Evolutionary conservation across 23 tunicate species (phyloP), one percentile per base, ranked within the genome.

Genomic region (Oikopleura dioica): DNA sequence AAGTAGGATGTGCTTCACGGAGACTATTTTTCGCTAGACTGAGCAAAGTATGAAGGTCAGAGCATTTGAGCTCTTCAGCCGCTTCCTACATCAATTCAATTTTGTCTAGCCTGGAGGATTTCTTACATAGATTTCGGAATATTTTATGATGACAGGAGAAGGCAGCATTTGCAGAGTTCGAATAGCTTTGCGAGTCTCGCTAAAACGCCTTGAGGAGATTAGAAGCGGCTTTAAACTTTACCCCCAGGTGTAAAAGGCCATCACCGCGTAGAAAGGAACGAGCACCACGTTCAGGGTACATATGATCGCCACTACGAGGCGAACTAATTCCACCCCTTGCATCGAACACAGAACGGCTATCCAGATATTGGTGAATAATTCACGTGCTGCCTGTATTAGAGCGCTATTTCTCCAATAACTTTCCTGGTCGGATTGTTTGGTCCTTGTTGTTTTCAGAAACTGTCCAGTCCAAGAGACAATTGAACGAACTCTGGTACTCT

Each of bases 311-410:
- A 28, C 33, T 2, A 28, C 26, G 4, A 63, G 33, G 16, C 33
- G 72, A 63, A 63, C 72, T 2, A 63, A 4, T 16, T 63, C 32
- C 29, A 63, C 72, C 5, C 72, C 72, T 63, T 63, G 72, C 72
- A 63, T 63, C 26, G 72, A 12, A 63, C 72, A n/a, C n/a, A n/a
- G n/a, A n/a, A n/a, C n/a, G n/a, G n/a, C n/a, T n/a, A n/a, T n/a
- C n/a, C n/a, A n/a, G n/a, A n/a, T n/a, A n/a, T n/a, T n/a, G n/a
- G n/a, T n/a, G n/a, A n/a, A n/a, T n/a, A n/a, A n/a, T n/a, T n/a
- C n/a, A n/a, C n/a, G n/a, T n/a, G n/a, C n/a, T n/a, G n/a, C n/a
- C n/a, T n/a, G n/a, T n/a, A n/a, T n/a, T n/a, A n/a, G n/a, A n/a
- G n/a, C n/a, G n/a, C n/a, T n/a, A n/a, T n/a, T n/a, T n/a, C n/a